Evolutionary conservation across 2,888 invertebrate genomes (phyloP).

Genomic region (Toxonevra muliebris): DNA sequence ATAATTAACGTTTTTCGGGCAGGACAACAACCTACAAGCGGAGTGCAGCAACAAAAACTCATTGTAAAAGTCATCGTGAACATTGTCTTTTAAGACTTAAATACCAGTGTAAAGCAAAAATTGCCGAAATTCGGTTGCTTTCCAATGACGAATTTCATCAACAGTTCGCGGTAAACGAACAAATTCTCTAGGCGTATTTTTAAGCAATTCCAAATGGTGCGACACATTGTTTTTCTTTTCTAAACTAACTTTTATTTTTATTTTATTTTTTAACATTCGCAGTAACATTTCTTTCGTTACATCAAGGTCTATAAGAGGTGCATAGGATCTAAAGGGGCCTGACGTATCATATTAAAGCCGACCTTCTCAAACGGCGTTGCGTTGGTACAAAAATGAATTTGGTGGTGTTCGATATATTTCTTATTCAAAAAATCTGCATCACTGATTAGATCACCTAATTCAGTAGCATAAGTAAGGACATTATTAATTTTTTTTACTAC

Average conservation of each 20-base stretch:
- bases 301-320: background rate
- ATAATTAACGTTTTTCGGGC: conserved; percentile 18
- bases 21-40: conserved; percentile 29
- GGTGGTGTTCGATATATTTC: conserved; percentile 19
- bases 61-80: conserved; percentile 3
- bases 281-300: too few species aligned
- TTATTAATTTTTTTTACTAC: conserved; percentile 22
- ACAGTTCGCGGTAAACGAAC: conserved; percentile 30
- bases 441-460: conserved; percentile 3
- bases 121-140: conserved; percentile 26
- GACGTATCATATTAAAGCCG: conserved; percentile 12
- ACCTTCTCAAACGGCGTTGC: conserved; percentile 16
- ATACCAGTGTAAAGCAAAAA: conserved; percentile 35
- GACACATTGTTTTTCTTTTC: conserved; percentile 12
- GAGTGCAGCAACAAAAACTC: conserved; percentile 12
- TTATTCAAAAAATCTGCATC: conserved; percentile 27
- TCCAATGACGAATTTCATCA: conserved; percentile 32
- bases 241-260: too few species aligned
- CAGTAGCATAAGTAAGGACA: conserved; percentile 16
- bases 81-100: conserved; percentile 27
- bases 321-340: background rate
- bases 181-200: conserved; percentile 30
- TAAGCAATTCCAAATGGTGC: conserved; percentile 16
- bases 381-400: conserved; percentile 11
- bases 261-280: background rate